Evolutionary conservation across 2,888 invertebrate species (phyloP), one percentile per base, ranked within the genome.

Genomic region (Dioctria linearis): DNA sequence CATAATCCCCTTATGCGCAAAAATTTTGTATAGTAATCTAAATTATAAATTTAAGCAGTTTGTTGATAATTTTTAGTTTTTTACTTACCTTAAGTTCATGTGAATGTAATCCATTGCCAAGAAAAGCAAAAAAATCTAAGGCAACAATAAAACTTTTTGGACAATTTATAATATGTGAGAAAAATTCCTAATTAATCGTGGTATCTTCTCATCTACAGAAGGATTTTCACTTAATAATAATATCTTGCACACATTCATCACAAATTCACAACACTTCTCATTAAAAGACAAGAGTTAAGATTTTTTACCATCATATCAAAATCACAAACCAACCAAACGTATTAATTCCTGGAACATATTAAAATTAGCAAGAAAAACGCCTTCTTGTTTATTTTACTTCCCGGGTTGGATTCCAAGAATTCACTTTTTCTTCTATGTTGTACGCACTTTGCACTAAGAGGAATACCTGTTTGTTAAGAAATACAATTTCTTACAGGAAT

Each of bases 271-370:
- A 25, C 25, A 25, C 25, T 25, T 25, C 25, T 25, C 25, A 25
- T 25, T 25, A 51, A 51, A 51, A 9, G 51, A 51, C 59, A 37
- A 37, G 11, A 61, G 37, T 25, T 4, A 61, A 39, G 25, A 61
- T 5, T 11, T 39, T 13, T 8, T 25, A 61, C 61, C 61, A 25
- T 61, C 25, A 13, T 37, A 6, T 11, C 61, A 61, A 11, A 25
- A 37, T 39, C 5, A 61, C 6, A 13, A 61, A 61, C 3, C 37
- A 5, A 25, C 61, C 37, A 61, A 61, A 61, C 61, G 61, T 61
- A 37, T 5, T 25, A 61, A 61, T 61, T 61, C 61, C 11, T 61
- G 61, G 61, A 61, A 61, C 11, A 51, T 61, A 61, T 61, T 61
- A 39, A 39, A 61, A 39, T 61, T 61, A 61, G 61, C 61, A 37